A percentile compares a stretch with the other conserved stretches of the same genome.
phyloP scores from a whole-genome alignment of 2,113 vertebrate species.

The Haliaeetus leucogaster region DNA sequence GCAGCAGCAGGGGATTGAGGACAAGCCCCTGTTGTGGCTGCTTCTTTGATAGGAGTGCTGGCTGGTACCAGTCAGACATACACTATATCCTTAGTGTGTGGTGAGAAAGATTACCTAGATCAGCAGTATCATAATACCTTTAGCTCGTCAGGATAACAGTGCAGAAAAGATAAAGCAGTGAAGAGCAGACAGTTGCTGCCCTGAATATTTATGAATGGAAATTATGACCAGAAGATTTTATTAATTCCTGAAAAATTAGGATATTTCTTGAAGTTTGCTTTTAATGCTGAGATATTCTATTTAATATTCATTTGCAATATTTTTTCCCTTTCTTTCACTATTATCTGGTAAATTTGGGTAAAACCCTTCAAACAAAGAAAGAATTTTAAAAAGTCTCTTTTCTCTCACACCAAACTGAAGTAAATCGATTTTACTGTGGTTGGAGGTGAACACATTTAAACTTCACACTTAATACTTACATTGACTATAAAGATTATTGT shows the following conservation, averaged over 20 bases:
- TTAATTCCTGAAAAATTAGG: background rate
- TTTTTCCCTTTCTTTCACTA: background rate
- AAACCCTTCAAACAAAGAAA: background rate
- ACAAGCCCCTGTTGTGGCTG: background rate
- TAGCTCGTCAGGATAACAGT: background rate
- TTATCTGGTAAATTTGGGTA: background rate
- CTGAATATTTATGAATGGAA: background rate
- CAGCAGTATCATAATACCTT: background rate
- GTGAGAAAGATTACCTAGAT: background rate
- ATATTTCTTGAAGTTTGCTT: background rate
- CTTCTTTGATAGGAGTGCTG: background rate
- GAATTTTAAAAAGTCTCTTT: background rate
- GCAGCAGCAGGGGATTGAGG: rapidly evolving
- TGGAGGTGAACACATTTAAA: background rate
- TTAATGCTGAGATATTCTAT: background rate
- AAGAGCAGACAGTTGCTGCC: background rate
- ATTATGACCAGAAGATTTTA: background rate
- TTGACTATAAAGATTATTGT: background rate
- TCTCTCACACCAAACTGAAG: background rate
- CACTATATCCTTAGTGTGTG: background rate
- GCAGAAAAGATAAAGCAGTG: background rate
- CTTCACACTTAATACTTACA: background rate
- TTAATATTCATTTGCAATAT: background rate
- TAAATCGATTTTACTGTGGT: background rate
- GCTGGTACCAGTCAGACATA: background rate